A percentile compares a stretch with the other conserved stretches of the same genome.
Conservation (phyloP, 2,797 vertebrate species). For the Phrynocephalus vlangalii region DNA sequence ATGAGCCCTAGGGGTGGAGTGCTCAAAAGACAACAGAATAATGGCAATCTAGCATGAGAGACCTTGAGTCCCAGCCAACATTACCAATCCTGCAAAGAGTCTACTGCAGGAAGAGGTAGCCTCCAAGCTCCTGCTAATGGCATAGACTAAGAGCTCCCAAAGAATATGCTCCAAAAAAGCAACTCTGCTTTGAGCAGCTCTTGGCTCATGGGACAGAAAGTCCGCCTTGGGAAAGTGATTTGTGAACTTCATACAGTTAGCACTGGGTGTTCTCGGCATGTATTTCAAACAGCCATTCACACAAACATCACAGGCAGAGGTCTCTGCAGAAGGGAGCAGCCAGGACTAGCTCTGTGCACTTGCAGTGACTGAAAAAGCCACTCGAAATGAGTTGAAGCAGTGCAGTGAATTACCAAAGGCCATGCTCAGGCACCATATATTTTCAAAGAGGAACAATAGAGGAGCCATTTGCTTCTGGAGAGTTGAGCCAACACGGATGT, state of each 20-base stretch:
- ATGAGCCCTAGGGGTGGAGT: conserved; percentile 29
- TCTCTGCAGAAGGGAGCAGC: conserved; percentile 20
- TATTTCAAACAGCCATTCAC: conserved; percentile 38
- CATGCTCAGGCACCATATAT: conserved; percentile 31
- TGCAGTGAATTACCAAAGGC: conserved; percentile 21
- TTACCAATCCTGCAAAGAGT: background rate
- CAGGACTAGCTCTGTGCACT: conserved; percentile 20
- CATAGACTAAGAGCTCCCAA: background rate
- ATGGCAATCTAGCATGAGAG: background rate
- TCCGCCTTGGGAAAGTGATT: background rate
- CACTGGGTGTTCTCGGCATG: background rate
- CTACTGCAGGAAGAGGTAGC: background rate
- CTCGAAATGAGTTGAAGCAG: conserved; percentile 22
- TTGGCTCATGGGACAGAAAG: conserved; percentile 4
- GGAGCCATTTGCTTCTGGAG: conserved; percentile 21
- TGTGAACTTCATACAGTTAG: conserved; percentile 5
- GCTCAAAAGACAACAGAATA: conserved; percentile 22
- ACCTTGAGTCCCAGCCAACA: background rate
- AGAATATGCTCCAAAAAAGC: conserved; percentile 8
- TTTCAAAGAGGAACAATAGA: conserved; percentile 8
- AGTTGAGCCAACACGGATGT: conserved; percentile 11
- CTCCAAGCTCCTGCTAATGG: conserved; percentile 6
- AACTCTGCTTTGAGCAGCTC: background rate
- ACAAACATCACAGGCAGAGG: conserved; percentile 33
- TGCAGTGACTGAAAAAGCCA: conserved; percentile 28